Evolutionary conservation across 2,113 vertebrate genomes (phyloP).

Genomic region (Microcebus tavaratra): DNA sequence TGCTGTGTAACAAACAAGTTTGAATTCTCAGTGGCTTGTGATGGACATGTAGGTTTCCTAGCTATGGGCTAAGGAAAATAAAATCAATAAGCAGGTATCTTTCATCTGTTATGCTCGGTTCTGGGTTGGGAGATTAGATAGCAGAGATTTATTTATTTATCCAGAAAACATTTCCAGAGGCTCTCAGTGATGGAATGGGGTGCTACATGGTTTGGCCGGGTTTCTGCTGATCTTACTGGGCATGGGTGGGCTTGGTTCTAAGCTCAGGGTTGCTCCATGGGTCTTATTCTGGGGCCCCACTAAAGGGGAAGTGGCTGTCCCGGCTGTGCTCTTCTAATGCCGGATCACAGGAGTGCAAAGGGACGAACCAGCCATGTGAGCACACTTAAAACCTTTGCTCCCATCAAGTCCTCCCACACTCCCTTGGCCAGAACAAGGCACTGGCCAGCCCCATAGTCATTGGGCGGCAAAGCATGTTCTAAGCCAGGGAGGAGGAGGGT

Average conservation of each 20-base stretch:
- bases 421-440: too few species aligned
- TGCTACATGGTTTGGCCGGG: not conserved
- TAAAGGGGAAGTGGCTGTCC: not conserved
- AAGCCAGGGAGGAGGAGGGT: not conserved
- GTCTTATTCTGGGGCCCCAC: not conserved
- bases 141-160: not conserved
- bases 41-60: not conserved
- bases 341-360: not conserved
- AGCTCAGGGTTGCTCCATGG: not conserved
- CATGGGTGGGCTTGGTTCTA: not conserved
- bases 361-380: accelerated
- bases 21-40: not conserved
- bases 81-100: too few species aligned
- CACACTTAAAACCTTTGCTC: accelerated
- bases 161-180: not conserved
- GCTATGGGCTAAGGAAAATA: too few species aligned
- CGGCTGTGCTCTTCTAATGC: not conserved
- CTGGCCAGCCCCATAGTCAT: not conserved
- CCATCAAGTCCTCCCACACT: accelerated
- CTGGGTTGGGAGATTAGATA: not conserved
- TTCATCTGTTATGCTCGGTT: not conserved
- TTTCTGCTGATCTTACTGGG: not conserved
- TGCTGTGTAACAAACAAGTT: not conserved
- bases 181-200: too few species aligned
- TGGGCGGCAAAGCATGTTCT: not conserved